Evolutionary conservation across 2,113 vertebrate species (phyloP).

Genomic region (Motacilla alba): DNA sequence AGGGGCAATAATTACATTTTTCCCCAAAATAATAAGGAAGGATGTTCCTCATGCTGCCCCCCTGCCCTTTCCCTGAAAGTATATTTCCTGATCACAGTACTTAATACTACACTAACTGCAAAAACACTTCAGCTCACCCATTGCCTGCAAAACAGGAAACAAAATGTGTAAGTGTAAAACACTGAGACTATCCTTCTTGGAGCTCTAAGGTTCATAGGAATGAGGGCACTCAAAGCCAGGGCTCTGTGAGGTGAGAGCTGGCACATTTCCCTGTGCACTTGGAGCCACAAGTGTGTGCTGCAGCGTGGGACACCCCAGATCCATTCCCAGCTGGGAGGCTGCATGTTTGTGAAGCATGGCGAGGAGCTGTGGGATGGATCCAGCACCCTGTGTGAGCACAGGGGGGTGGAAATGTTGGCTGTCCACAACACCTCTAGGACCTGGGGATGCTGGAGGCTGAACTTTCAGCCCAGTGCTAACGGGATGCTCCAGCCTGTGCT

Average conservation of each 20-base stretch:
- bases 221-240: background rate
- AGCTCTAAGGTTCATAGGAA: background rate
- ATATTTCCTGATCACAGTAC: background rate
- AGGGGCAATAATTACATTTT: constrained; percentile 38
- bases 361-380: background rate
- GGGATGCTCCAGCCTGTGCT: background rate
- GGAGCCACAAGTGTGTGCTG: background rate
- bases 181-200: background rate
- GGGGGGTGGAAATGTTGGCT: accelerated
- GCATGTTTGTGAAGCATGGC: accelerated
- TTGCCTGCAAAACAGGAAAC: background rate
- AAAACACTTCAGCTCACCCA: background rate
- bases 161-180: background rate
- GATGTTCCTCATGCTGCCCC: background rate
- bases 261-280: background rate
- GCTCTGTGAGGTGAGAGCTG: background rate
- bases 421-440: background rate
- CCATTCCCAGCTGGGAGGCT: background rate
- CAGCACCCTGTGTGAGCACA: background rate
- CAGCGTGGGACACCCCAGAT: too few species aligned
- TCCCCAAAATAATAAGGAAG: background rate
- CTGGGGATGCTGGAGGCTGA: background rate
- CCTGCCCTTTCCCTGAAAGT: background rate
- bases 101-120: background rate
- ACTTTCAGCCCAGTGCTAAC: background rate